Percentiles rank a stretch among this genome's conserved stretches.
phyloP scores from a whole-genome alignment of 2,797 vertebrate species.

The Rhodeus uyekii region DNA sequence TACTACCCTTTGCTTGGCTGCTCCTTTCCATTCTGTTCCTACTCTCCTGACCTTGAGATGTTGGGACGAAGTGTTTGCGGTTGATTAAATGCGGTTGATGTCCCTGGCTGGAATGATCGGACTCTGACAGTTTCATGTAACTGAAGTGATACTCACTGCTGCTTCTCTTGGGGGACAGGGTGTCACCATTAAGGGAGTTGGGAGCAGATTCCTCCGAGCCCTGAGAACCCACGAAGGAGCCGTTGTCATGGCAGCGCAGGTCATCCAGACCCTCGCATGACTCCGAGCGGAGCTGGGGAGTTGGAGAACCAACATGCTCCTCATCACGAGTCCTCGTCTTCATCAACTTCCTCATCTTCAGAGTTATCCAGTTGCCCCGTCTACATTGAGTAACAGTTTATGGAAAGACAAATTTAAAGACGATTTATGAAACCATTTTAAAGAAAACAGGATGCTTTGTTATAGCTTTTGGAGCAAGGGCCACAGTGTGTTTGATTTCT shows the following conservation, averaged over 20 bases:
- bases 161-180: slow-evolving; percentile 86
- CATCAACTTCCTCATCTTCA: slow-evolving; percentile 98
- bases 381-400: slow-evolving; percentile 66
- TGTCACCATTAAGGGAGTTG: slow-evolving; percentile 89
- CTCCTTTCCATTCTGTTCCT: neutral
- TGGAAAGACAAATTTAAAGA: no score
- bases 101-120: slow-evolving; percentile 9
- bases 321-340: slow-evolving; percentile 91
- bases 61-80: slow-evolving; percentile 53
- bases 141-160: slow-evolving; percentile 86
- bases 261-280: slow-evolving; percentile 84
- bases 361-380: slow-evolving; percentile 97
- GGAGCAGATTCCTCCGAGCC: slow-evolving; percentile 72
- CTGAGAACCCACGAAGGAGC: slow-evolving; percentile 90
- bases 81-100: neutral
- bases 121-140: slow-evolving; percentile 6
- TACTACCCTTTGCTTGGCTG: neutral
- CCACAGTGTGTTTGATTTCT: no score
- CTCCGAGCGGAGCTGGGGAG: slow-evolving; percentile 88
- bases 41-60: neutral
- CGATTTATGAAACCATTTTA: no score
- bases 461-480: no score
- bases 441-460: no score
- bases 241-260: slow-evolving; percentile 86
- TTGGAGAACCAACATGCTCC: slow-evolving; percentile 85